phyloP scores from a whole-genome alignment of 1,140 invertebrate species.

The Gyrodactylus salaris region DNA sequence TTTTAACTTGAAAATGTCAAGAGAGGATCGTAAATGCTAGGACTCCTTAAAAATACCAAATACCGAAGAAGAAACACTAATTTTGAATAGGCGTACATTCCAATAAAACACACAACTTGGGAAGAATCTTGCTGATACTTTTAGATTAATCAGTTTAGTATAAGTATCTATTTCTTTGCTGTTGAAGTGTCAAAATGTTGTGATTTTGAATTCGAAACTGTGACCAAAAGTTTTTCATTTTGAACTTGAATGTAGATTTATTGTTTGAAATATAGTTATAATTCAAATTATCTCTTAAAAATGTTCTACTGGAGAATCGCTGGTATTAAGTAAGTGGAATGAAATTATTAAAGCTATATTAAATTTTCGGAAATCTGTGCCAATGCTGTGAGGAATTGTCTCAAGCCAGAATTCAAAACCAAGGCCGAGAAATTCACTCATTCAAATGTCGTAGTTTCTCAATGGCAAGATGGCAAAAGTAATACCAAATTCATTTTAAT shows the following conservation, averaged over 20 bases:
- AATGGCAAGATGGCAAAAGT: neutral
- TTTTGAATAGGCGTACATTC: neutral
- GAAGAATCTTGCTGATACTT: neutral
- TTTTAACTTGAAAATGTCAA: too few species aligned
- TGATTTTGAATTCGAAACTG: neutral
- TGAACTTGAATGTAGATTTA: neutral
- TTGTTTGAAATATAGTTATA: neutral
- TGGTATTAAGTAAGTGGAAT: neutral
- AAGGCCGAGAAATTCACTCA: neutral
- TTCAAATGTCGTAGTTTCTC: neutral
- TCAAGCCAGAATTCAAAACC: neutral
- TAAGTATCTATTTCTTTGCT: neutral
- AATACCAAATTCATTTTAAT: neutral
- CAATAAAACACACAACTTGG: neutral
- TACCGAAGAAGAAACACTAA: too few species aligned
- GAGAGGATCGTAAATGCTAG: too few species aligned
- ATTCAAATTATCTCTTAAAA: neutral
- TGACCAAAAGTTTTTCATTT: neutral
- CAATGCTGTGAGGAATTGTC: neutral
- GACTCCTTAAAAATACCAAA: too few species aligned
- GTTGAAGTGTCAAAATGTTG: neutral
- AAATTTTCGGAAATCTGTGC: neutral
- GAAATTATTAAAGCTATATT: neutral
- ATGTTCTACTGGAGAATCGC: neutral
- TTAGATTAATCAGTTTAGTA: neutral